These are phyloP conservation scores for Cochlearius cochlearius DNA, from an alignment of 2,113 vertebrate species.

Conservation along the genomic window DNA sequence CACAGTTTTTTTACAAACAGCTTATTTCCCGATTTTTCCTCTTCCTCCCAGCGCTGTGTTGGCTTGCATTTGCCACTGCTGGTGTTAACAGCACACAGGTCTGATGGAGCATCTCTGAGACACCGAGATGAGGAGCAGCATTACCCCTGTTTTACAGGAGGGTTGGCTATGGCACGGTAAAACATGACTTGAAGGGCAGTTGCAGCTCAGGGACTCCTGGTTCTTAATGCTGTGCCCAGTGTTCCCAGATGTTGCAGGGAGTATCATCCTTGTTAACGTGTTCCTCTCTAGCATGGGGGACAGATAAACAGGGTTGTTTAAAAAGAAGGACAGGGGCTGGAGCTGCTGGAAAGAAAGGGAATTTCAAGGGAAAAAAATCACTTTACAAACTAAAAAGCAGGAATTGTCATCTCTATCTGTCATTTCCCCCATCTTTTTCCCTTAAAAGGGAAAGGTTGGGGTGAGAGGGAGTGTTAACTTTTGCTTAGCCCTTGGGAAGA, in stretches of 20 bases:
- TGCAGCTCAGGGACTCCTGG: not conserved
- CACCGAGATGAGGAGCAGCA: not conserved
- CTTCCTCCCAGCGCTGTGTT: not conserved
- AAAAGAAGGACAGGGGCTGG: not conserved
- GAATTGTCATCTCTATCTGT: not conserved
- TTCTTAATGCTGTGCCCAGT: not conserved
- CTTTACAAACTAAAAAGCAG: not conserved
- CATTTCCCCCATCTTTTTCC: not conserved
- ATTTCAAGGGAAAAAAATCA: not conserved
- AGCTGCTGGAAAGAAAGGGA: not conserved
- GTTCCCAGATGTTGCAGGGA: not conserved
- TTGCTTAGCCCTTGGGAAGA: not conserved
- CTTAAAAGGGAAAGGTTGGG: not conserved
- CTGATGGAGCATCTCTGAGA: not conserved
- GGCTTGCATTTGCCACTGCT: not conserved
- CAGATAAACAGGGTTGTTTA: not conserved
- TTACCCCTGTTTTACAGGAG: not conserved
- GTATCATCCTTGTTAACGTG: not conserved
- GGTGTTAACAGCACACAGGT: not conserved
- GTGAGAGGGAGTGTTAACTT: not conserved
- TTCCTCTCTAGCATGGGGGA: not conserved
- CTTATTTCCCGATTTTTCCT: not conserved
- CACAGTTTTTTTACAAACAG: not conserved
- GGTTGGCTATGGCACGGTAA: not conserved
- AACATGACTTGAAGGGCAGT: not conserved